phyloP scores from a whole-genome alignment of 2,113 vertebrate species.

The Cottus gobio region DNA sequence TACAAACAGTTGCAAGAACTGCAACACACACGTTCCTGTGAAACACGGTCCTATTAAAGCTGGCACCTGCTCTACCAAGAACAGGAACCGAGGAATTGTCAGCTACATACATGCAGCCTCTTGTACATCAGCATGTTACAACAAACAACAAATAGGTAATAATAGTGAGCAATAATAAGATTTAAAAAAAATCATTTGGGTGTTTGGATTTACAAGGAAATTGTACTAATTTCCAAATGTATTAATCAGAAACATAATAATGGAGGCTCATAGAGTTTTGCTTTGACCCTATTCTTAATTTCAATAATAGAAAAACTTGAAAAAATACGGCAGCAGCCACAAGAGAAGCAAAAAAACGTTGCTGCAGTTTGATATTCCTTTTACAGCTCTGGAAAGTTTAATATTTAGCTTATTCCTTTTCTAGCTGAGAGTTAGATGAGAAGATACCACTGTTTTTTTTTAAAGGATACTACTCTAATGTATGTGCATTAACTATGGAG shows the following conservation, averaged over 20 bases:
- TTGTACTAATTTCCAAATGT: neutral
- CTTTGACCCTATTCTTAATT: neutral
- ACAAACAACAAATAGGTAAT: neutral
- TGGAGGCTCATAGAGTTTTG: neutral
- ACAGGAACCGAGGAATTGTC: neutral
- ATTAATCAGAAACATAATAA: neutral
- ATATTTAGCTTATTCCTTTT: neutral
- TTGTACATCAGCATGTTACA: neutral
- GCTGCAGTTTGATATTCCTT: neutral
- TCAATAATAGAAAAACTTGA: neutral
- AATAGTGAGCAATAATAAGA: neutral
- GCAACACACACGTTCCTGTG: constrained; percentile 18
- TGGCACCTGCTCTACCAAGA: constrained; percentile 20
- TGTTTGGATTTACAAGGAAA: neutral
- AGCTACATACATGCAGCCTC: neutral
- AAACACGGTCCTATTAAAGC: constrained; percentile 12
- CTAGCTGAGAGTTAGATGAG: neutral
- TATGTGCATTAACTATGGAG: neutral
- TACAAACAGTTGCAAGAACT: constrained; percentile 38
- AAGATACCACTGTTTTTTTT: neutral
- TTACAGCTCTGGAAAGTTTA: neutral
- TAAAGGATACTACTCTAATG: neutral
- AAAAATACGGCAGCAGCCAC: neutral
- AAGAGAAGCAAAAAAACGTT: neutral
- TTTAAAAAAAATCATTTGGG: neutral